phyloP scores from a whole-genome alignment of 2,888 invertebrate genomes.

The Eilema depressum region DNA sequence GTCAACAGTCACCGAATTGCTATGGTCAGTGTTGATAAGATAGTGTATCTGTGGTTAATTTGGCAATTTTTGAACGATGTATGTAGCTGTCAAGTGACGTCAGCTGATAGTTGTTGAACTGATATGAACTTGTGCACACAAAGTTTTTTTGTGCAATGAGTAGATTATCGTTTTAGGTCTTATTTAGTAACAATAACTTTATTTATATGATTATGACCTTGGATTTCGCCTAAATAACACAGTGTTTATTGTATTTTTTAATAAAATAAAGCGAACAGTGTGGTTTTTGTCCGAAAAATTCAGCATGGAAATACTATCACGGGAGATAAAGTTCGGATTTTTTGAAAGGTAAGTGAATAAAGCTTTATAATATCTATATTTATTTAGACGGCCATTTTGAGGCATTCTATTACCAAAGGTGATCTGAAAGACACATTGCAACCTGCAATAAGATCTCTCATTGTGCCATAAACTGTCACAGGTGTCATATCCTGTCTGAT shows the following conservation, averaged over 20 bases:
- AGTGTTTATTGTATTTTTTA: conserved; percentile 6
- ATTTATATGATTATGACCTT: conserved; percentile 12
- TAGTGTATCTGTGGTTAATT: conserved; percentile 56
- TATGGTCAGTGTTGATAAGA: conserved; percentile 74
- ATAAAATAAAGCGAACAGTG: not conserved
- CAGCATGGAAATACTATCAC: conserved; percentile 6
- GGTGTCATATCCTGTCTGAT: not conserved
- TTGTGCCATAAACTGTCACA: not conserved
- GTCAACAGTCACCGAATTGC: conserved; percentile 65
- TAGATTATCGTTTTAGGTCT: conserved; percentile 9
- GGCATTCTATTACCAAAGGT: not conserved
- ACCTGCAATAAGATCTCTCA: not conserved
- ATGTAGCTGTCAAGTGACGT: conserved; percentile 28
- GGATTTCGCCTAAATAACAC: not conserved
- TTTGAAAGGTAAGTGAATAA: conserved; percentile 7
- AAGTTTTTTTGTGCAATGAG: conserved; percentile 12
- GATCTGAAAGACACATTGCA: not conserved
- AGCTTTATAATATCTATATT: not conserved
- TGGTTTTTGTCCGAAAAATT: not conserved
- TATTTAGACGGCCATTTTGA: not conserved
- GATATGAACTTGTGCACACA: conserved; percentile 17
- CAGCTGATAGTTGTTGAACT: conserved; percentile 21
- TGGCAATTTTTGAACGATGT: conserved; percentile 35
- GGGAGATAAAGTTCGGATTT: not conserved
- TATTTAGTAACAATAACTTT: not conserved